Evolutionary conservation across 2,797 vertebrate genomes (phyloP).

Genomic region (Arnoldichthys spilopterus): DNA sequence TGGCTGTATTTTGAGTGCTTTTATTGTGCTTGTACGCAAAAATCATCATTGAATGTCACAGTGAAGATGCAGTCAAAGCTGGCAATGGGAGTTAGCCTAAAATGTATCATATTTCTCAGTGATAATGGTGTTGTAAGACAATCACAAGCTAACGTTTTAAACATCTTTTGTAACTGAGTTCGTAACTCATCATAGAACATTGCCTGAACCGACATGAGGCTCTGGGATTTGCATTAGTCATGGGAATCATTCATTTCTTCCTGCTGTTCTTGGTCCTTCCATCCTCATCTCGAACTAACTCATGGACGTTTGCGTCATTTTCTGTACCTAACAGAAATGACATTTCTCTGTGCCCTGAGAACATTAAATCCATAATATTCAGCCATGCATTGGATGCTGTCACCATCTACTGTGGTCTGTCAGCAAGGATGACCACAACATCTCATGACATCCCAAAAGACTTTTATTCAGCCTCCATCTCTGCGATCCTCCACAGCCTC

Average conservation of each 20-base stretch:
- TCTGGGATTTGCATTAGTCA: conserved; percentile 62
- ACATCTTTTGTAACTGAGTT: background rate
- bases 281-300: conserved; percentile 72
- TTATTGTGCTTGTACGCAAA: conserved; percentile 7
- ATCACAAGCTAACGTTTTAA: background rate
- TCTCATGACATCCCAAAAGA: conserved; percentile 78
- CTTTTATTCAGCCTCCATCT: conserved; percentile 62
- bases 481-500: conserved; percentile 66
- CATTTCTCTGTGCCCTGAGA: conserved; percentile 63
- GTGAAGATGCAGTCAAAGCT: conserved; percentile 23
- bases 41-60: conserved; percentile 26
- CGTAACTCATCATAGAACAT: background rate
- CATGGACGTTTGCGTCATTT: conserved; percentile 62
- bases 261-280: conserved; percentile 71
- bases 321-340: conserved; percentile 58
- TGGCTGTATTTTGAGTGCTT: background rate
- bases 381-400: conserved; percentile 62
- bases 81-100: background rate
- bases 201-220: conserved; percentile 52
- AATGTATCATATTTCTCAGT: background rate
- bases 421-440: conserved; percentile 67
- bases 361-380: conserved; percentile 57
- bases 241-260: conserved; percentile 73
- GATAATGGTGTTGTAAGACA: conserved; percentile 13
- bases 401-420: conserved; percentile 67